Evolutionary conservation across 2,113 vertebrate genomes (phyloP).

Genomic region (Protomyctophum bolini): DNA sequence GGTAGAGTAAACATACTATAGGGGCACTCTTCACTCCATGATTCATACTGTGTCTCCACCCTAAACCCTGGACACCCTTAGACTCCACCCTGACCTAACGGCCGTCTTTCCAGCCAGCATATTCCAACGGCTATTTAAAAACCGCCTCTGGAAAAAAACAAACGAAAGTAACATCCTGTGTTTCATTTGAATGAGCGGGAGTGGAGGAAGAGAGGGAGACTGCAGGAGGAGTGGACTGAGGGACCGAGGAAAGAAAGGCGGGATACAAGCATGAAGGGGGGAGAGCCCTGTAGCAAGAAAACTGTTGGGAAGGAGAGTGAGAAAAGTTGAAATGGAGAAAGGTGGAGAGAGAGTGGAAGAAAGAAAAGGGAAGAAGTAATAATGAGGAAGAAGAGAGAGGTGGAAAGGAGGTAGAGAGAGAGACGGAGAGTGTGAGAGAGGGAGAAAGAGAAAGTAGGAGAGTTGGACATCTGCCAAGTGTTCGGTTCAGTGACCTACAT

Average conservation of each 20-base stretch:
- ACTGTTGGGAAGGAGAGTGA: not conserved
- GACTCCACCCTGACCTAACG: conserved; percentile 33
- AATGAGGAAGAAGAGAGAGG: not conserved
- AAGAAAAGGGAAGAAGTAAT: not conserved
- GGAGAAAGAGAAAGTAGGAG: conserved; percentile 19
- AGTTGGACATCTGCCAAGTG: conserved; percentile 47
- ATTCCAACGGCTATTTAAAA: conserved; percentile 35
- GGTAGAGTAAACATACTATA: conserved; percentile 10
- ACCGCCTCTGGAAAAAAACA: not conserved
- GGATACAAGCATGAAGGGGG: not conserved
- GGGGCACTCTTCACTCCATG: conserved; percentile 15
- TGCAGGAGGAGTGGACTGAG: not conserved
- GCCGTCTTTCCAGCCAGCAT: conserved; percentile 34
- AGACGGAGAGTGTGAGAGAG: not conserved
- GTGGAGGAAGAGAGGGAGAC: not conserved
- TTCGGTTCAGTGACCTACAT: conserved; percentile 70
- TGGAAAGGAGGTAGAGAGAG: not conserved
- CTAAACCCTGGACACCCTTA: not conserved
- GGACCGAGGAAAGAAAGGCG: not conserved
- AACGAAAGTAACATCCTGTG: conserved; percentile 29
- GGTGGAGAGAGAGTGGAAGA: not conserved
- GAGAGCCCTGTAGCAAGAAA: no score
- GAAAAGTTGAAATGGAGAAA: not conserved
- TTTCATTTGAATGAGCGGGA: conserved; percentile 1
- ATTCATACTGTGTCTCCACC: conserved; percentile 43